Conservation (phyloP, 2,888 invertebrate genomes). For the Nesidiocoris tenuis region DNA sequence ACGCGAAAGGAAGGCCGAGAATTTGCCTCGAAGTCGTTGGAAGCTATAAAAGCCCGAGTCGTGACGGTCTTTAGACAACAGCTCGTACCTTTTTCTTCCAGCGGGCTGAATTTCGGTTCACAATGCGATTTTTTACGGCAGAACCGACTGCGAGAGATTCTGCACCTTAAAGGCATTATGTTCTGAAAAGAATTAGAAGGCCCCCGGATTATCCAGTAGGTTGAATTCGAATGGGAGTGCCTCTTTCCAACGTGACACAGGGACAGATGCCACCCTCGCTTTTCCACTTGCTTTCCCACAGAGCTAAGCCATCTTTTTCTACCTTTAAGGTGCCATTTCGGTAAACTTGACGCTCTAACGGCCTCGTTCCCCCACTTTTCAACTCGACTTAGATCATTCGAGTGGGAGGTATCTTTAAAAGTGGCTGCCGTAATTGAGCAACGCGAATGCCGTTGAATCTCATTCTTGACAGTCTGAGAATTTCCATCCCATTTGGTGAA, state of each 20-base stretch:
- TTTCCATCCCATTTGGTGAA: too few relatives aligned
- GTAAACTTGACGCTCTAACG: neutral
- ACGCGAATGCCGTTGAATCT: neutral
- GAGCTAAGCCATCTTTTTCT: neutral
- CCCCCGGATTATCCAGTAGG: neutral
- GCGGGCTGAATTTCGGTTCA: neutral
- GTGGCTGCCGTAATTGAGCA: neutral
- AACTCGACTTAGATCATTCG: neutral
- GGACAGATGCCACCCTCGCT: neutral
- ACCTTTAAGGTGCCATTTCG: neutral
- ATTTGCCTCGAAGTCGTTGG: neutral
- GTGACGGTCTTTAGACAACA: neutral
- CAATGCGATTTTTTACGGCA: neutral
- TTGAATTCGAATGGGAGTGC: slow-evolving; percentile 16
- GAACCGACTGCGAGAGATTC: neutral
- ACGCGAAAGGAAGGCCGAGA: neutral
- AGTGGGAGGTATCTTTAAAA: neutral
- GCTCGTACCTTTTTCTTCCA: neutral
- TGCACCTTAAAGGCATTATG: slow-evolving; percentile 34
- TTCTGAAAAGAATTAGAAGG: slow-evolving; percentile 27
- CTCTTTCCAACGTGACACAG: neutral
- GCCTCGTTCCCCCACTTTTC: neutral
- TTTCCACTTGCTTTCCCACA: neutral
- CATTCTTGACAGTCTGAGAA: too few relatives aligned
- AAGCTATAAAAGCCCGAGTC: neutral